Base-by-base conservation (phyloP, 2,113 vertebrate genomes). In the Scolopax mira region DNA sequence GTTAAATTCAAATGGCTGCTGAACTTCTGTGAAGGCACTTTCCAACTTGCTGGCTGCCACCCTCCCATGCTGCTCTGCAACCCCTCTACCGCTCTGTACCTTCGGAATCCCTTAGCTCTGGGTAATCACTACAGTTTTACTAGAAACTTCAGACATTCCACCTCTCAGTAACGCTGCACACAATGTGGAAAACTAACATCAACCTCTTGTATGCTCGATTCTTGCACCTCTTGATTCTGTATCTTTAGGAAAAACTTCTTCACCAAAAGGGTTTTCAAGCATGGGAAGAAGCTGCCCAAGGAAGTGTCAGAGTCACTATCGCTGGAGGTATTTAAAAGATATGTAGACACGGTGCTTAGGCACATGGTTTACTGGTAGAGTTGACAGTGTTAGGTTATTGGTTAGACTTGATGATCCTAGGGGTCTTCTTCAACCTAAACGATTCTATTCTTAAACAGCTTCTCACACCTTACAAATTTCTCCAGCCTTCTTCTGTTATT, bases 331-430 rank as follows among this genome's bases (percentile, higher is more conserved):
- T 48, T 78, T 58, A 48, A 28, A 75, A 72, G 46, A 17, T 0
- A 1, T 35, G 51, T 31, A 66, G n/a, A 42, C 0, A 1, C 35
- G 44, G 24, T 3, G 6, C 25, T 60, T 28, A 54, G 16, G 39
- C 22, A 70, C 9, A 8, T 13, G 19, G 25, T 41, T 70, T 70
- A 55, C 25, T 31, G 30, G 18, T 62, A 13, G 58, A 51, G 27
- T 62, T 62, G 6, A 12, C 31, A 82, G 9, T 37, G 10, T 7
- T 44, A 64, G 18, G 16, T 57, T 58, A 44, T 66, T 1, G 1
- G 8, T 4, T 73, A 22, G 14, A 78, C 49, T 73, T 1, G 1
- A 15, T 41, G 60, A 57, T 11, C 28, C 67, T 41, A 44, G 49
- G 6, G 28, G 22, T 79, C 18, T 58, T 46, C 72, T 92, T 18